phyloP scores from a whole-genome alignment of 2,797 vertebrate species.

The Pipistrellus pipistrellus region DNA sequence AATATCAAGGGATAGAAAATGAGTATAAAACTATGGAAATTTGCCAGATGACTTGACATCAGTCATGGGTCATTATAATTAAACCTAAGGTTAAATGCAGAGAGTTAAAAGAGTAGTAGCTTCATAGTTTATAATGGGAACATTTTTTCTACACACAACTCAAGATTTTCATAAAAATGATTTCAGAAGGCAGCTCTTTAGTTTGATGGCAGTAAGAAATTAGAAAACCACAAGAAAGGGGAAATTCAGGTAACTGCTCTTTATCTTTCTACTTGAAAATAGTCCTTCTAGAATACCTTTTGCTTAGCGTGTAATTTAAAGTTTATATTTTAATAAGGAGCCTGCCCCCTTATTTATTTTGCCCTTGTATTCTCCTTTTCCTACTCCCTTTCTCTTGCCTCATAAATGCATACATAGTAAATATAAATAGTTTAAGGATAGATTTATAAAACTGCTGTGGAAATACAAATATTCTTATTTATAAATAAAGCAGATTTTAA shows the following conservation, averaged over 20 bases:
- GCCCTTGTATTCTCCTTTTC: background rate
- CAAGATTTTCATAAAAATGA: slow-evolving; percentile 47
- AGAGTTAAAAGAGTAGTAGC: background rate
- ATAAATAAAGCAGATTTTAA: slow-evolving; percentile 50
- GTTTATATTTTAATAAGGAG: slow-evolving; percentile 32
- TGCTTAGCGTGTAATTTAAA: background rate
- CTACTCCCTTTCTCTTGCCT: background rate
- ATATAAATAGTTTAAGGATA: slow-evolving; percentile 25
- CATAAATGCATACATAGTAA: background rate
- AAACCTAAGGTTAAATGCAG: background rate
- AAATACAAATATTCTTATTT: slow-evolving; percentile 51
- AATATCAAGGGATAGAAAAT: background rate
- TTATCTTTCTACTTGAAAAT: background rate
- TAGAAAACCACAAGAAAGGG: background rate
- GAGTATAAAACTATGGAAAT: slow-evolving; percentile 6
- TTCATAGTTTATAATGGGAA: background rate
- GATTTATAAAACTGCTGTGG: slow-evolving; percentile 50
- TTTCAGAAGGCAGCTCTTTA: slow-evolving; percentile 15
- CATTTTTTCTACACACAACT: background rate
- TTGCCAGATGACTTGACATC: background rate
- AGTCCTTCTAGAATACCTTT: background rate
- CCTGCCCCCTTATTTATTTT: background rate
- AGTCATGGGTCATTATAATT: background rate
- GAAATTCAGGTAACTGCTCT: background rate
- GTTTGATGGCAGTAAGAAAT: background rate